Evolutionary conservation across 2,113 vertebrate genomes (phyloP), one percentile per base, ranked within the genome.

Genomic region (Ifrita kowaldi): DNA sequence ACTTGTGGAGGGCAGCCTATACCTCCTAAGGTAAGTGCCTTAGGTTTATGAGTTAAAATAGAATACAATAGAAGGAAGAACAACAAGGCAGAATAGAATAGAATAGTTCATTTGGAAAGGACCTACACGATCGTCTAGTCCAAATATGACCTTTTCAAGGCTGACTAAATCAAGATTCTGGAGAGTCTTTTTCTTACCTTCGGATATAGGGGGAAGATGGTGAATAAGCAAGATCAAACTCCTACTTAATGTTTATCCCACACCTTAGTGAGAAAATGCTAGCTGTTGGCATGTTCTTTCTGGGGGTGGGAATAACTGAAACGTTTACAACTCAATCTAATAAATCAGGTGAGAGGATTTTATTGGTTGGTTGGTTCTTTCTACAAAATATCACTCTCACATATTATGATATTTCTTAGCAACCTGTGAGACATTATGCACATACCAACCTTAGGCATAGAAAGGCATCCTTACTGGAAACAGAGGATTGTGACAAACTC

Each of bases 231-330:
- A 83, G 10, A 39, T 37, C 10, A 50, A 90, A 76, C 3, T 33
- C 21, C 11, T 50, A 13, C 5, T 8, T 68, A 28, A 63, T 22
- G 9, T 81, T 62, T 77, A 77, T 46, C 13, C 7, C 64, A 67
- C 1, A 3, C 2, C 3, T 59, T 10, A 67, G 7, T 30, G 26
- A 77, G 22, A 27, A 74, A 73, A 37, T 74, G 5, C 4, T 62
- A 62, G 22, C 26, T 32, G 14, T 60, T 67, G 78, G 9, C 19
- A 33, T 0, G 0, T 28, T 37, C 13, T 49, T 90, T 78, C 42
- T 0, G 0, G 22, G 18, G 2, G 1, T 55, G 7, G 7, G 27
- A 79, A 46, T 50, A 17, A 27, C 10, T 67, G 30, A 87, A 83
- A 47, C 7, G 64, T 68, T 79, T 73, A 49, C n/a, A 81, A 35